Evolutionary conservation across 2,797 vertebrate species (phyloP), one percentile per base, ranked within the genome.

Genomic region (Glyptemys insculpta): DNA sequence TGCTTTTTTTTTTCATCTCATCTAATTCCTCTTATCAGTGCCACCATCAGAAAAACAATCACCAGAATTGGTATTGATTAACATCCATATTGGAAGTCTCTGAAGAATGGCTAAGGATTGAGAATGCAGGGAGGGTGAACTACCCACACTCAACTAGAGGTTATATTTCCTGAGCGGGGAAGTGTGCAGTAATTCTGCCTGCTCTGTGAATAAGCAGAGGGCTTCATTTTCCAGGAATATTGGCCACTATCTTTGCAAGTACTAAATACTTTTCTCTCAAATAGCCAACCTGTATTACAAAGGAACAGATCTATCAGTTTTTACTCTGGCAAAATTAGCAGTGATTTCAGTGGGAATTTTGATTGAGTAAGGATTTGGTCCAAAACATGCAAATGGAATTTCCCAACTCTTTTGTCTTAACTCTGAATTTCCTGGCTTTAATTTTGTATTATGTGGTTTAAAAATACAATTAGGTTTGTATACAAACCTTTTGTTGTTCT

Each of bases 31-130:
- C 53, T 54, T 52, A 53, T 14, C 29, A 85, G 2, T 27, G 89
- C 29, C 3, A 54, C 9, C 12, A 23, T 37, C 52, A 56, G 2
- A 12, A 81, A 91, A 85, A 93, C 37, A 3, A 81, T 52, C 57
- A 41, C 12, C 8, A 25, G 19, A 59, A 12, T 7, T 85, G 50
- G 34, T 85, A 74, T 1, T 62, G 44, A 34, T 44, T 18, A 6
- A 4, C 79, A 7, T 62, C n/a, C 85, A 5, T 68, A 10, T 27
- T 79, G 53, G 4, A 10, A 21, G 0, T 56, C 44, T 81, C 0
- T 68, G 65, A n/a, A 68, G 34, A 37, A 37, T 37, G 19, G n/a
- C 16, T 68, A 68, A 68, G n/a, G 65, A 68, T 21, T 68, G 65
- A 68, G n/a, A 68, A 37, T 68, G 18, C 16, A 19, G 5, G 65